These are phyloP conservation scores for Metacarcinus magister DNA, from an alignment of 2,888 invertebrate species.

Conservation along the genomic window DNA sequence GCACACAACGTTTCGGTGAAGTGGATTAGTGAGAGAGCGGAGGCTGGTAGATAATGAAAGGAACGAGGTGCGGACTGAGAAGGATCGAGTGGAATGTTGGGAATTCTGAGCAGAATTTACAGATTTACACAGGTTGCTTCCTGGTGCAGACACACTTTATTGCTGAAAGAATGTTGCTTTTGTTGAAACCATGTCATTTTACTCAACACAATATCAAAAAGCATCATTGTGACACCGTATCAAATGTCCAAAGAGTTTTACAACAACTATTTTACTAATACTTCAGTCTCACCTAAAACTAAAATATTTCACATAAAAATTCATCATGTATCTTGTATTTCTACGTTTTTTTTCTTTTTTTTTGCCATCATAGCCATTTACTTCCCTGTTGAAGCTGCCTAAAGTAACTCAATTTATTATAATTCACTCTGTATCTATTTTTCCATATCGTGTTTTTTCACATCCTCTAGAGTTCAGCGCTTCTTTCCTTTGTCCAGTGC, in stretches of 20 bases:
- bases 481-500: not conserved
- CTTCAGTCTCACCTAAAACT: not conserved
- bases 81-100: constrained; percentile 4
- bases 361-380: not conserved
- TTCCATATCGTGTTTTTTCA: not conserved
- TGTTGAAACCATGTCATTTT: not conserved
- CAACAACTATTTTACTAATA: not conserved
- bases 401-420: not conserved
- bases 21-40: not conserved
- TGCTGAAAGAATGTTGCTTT: not conserved
- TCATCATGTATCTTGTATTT: no score
- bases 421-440: not conserved
- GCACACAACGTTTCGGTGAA: not conserved
- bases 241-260: not conserved
- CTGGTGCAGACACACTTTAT: not conserved
- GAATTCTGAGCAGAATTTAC: not conserved
- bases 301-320: not conserved
- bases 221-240: not conserved
- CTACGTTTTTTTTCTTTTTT: no score
- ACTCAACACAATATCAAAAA: not conserved
- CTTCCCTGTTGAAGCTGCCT: not conserved
- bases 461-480: not conserved
- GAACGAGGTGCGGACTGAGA: not conserved
- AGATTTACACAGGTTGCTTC: constrained; percentile 2
- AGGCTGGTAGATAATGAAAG: not conserved